phyloP scores from a whole-genome alignment of 1,140 invertebrate genomes.

The Drosophila ohnishii region DNA sequence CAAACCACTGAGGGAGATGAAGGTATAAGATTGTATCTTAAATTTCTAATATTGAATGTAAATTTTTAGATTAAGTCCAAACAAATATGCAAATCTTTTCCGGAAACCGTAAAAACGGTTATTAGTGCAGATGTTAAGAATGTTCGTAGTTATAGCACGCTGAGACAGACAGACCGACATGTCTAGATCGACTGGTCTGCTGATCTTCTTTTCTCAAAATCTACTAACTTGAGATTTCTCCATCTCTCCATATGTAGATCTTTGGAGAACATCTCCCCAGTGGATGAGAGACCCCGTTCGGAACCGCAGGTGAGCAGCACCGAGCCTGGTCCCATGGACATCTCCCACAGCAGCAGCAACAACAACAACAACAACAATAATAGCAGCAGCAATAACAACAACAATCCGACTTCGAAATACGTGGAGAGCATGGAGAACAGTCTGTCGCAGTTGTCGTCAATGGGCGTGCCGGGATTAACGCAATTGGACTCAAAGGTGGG shows the following conservation, averaged over 20 bases:
- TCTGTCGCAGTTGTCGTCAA: slow-evolving; percentile 66
- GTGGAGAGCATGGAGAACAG: slow-evolving; percentile 70
- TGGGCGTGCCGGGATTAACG: slow-evolving; percentile 78
- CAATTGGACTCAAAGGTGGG: slow-evolving; percentile 83
- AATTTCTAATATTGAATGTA: too few species aligned
- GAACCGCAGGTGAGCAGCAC: slow-evolving; percentile 81
- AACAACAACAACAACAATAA: slow-evolving; percentile 70
- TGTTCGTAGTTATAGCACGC: too few species aligned
- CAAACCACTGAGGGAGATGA: too few species aligned
- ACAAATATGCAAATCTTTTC: too few species aligned
- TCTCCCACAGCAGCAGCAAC: slow-evolving; percentile 73
- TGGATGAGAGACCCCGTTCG: slow-evolving; percentile 75
- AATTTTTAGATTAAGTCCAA: too few species aligned
- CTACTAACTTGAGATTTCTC: not conserved
- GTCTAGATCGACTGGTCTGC: not conserved
- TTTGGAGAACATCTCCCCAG: slow-evolving; percentile 70
- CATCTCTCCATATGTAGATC: slow-evolving; percentile 30
- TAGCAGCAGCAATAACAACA: slow-evolving; percentile 60
- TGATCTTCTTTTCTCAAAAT: not conserved
- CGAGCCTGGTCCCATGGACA: slow-evolving; percentile 69
- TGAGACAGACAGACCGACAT: too few species aligned
- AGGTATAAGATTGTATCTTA: too few species aligned
- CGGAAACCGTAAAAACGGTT: too few species aligned
- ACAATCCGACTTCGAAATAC: slow-evolving; percentile 70
- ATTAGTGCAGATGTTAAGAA: too few species aligned